Percentiles rank a stretch among this genome's conserved stretches.
phyloP scores from a whole-genome alignment of 1,140 invertebrate genomes.

The Cryptotermes secundus region DNA sequence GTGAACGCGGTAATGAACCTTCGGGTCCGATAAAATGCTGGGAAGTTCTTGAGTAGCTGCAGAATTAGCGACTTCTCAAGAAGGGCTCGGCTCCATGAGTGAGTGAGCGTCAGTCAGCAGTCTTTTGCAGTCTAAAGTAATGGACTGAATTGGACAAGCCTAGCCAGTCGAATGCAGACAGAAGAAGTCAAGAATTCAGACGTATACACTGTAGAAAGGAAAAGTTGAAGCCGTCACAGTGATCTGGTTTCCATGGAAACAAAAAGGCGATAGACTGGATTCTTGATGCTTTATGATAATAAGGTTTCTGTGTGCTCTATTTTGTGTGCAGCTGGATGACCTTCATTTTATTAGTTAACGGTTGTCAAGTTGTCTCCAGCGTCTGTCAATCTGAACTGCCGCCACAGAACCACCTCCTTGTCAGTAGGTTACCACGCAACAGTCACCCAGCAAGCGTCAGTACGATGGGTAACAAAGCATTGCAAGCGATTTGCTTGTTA shows the following conservation, averaged over 20 bases:
- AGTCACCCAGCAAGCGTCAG: neutral
- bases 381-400: neutral
- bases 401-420: neutral
- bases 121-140: too few relatives aligned
- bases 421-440: neutral
- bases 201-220: neutral
- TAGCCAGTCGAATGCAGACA: neutral
- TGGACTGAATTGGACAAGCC: neutral
- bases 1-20: too few relatives aligned
- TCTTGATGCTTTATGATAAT: neutral
- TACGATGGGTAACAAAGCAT: neutral
- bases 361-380: neutral
- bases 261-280: neutral
- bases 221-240: neutral
- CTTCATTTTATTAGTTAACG: neutral
- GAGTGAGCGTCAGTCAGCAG: too few relatives aligned
- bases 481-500: too few relatives aligned
- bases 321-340: neutral
- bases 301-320: neutral
- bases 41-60: too few relatives aligned
- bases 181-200: neutral
- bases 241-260: neutral
- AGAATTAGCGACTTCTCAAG: too few relatives aligned
- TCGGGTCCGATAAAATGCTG: too few relatives aligned
- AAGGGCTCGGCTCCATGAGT: too few relatives aligned